Conservation (phyloP, 1,140 invertebrate species). For the Ceratoteleas bidentatus region DNA sequence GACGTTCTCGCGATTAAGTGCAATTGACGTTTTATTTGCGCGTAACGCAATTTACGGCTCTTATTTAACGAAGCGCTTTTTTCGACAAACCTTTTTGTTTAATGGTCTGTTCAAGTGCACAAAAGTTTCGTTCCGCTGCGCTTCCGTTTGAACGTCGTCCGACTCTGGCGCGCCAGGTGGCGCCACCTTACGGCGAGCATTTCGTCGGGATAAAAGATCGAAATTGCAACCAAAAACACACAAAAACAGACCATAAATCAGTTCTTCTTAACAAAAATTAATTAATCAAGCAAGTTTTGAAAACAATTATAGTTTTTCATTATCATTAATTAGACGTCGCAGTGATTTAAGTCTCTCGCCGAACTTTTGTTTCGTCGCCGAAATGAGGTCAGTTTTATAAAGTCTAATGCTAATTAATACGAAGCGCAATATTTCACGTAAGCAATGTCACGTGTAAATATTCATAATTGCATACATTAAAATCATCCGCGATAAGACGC, state of each 20-base stretch:
- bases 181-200: constrained; percentile 31
- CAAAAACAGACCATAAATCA: too few species aligned
- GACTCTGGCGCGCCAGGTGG: constrained; percentile 6
- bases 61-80: not conserved
- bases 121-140: constrained; percentile 1
- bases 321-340: not conserved
- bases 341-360: not conserved
- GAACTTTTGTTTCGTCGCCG: not conserved
- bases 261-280: too few species aligned
- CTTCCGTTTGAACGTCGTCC: constrained; percentile 5
- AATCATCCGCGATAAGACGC: constrained; percentile 33
- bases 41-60: too few species aligned
- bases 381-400: constrained; percentile 38
- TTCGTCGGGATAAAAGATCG: not conserved
- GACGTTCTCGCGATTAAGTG: not conserved
- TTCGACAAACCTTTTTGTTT: not conserved
- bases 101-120: not conserved
- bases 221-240: too few species aligned
- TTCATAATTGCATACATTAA: constrained; percentile 30
- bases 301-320: too few species aligned
- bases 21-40: constrained; percentile 7
- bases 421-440: constrained; percentile 9
- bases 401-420: constrained; percentile 24
- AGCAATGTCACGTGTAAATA: constrained; percentile 23
- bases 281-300: too few species aligned